These are phyloP conservation scores for Sebastes steindachneri DNA, from an alignment of 2,797 vertebrate species.

Conservation along the genomic window DNA sequence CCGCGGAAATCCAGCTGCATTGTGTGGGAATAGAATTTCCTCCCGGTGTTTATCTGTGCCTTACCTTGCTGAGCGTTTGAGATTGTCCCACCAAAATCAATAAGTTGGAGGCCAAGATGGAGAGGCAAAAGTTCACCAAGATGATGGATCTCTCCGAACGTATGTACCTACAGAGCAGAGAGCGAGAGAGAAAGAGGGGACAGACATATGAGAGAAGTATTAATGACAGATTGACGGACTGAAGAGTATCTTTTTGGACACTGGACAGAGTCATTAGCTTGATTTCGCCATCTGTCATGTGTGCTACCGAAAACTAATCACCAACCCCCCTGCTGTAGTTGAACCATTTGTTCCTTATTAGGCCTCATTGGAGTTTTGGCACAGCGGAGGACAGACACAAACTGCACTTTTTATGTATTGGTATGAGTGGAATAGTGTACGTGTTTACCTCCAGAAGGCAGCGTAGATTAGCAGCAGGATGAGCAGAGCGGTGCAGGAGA, in stretches of 20 bases:
- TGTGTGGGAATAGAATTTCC: background rate
- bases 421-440: background rate
- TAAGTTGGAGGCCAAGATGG: conserved; percentile 97
- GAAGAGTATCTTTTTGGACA: conserved; percentile 42
- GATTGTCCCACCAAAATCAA: conserved; percentile 98
- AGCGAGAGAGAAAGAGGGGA: conserved; percentile 7
- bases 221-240: conserved; percentile 41
- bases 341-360: conserved; percentile 75
- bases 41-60: background rate
- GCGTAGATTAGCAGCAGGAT: conserved; percentile 95
- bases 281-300: conserved; percentile 66
- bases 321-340: conserved; percentile 35
- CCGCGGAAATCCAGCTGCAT: background rate
- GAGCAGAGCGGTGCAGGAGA: conserved; percentile 95
- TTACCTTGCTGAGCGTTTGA: conserved; percentile 97
- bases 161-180: conserved; percentile 87
- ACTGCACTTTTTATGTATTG: conserved; percentile 1
- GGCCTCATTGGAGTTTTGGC: conserved; percentile 66
- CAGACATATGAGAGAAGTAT: conserved; percentile 16
- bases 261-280: conserved; percentile 50
- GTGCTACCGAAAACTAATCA: conserved; percentile 46
- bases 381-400: conserved; percentile 24
- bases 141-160: conserved; percentile 98
- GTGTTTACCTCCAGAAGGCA: conserved; percentile 95
- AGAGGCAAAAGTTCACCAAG: conserved; percentile 97